These are phyloP conservation scores for Myodes glareolus DNA, from an alignment of 2,113 vertebrate species.

Conservation along the genomic window DNA sequence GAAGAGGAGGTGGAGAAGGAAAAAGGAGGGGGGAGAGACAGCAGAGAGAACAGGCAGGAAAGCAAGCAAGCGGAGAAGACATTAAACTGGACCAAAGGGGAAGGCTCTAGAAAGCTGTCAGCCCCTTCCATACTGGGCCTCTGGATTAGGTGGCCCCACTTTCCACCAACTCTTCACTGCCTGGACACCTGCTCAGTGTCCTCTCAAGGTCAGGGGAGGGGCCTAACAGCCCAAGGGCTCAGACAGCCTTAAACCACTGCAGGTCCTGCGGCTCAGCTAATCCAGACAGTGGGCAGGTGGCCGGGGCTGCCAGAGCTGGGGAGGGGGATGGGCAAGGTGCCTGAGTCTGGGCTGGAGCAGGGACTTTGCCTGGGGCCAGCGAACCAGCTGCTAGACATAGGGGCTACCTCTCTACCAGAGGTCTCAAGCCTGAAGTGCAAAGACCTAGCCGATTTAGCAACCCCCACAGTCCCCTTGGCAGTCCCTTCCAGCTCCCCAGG, in stretches of 20 bases:
- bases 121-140: neutral
- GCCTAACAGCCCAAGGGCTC: neutral
- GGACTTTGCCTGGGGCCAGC: neutral
- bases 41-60: neutral
- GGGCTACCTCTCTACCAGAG: no score
- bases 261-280: neutral
- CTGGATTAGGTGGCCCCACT: neutral
- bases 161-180: neutral
- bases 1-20: neutral
- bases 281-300: neutral
- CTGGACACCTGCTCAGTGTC: neutral
- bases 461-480: neutral
- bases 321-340: neutral
- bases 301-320: neutral
- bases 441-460: neutral
- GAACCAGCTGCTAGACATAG: fast-evolving
- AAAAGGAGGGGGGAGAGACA: no score
- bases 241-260: neutral
- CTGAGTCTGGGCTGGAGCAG: neutral
- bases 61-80: neutral
- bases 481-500: neutral
- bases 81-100: slow-evolving; percentile 33
- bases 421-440: neutral
- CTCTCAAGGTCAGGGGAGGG: neutral
- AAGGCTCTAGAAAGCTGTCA: fast-evolving